phyloP scores from a whole-genome alignment of 1,140 invertebrate genomes.

The Euura lappo region DNA sequence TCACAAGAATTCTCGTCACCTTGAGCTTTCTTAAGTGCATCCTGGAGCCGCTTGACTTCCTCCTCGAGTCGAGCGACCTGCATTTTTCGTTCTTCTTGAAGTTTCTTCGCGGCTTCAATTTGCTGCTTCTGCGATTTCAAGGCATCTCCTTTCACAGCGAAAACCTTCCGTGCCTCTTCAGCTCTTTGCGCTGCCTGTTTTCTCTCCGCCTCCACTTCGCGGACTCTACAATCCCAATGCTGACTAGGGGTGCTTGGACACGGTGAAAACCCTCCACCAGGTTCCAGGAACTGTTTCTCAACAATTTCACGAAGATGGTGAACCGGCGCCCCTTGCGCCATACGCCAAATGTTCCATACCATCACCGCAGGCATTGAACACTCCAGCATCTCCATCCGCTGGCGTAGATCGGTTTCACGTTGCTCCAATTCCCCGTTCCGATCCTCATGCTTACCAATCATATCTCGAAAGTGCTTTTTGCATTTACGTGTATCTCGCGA shows the following conservation, averaged over 20 bases:
- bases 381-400: slow-evolving; percentile 67
- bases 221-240: slow-evolving; percentile 42
- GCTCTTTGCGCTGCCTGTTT: slow-evolving; percentile 37
- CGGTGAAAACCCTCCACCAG: slow-evolving; percentile 15
- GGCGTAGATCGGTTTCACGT: slow-evolving; percentile 64
- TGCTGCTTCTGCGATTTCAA: slow-evolving; percentile 30
- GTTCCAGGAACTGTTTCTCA: slow-evolving; percentile 37
- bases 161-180: slow-evolving; percentile 38
- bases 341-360: slow-evolving; percentile 64
- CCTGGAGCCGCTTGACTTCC: slow-evolving; percentile 24
- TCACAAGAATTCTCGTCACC: slow-evolving; percentile 21
- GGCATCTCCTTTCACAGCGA: slow-evolving; percentile 33
- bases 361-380: slow-evolving; percentile 70
- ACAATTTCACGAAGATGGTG: slow-evolving; percentile 28
- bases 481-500: slow-evolving; percentile 22
- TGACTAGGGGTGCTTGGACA: slow-evolving; percentile 38
- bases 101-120: slow-evolving; percentile 33
- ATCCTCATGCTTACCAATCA: slow-evolving; percentile 65
- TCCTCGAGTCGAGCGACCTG: slow-evolving; percentile 28
- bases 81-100: slow-evolving; percentile 27
- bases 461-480: slow-evolving; percentile 39
- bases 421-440: slow-evolving; percentile 64
- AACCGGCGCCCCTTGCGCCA: slow-evolving; percentile 20
- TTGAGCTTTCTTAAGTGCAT: not conserved
- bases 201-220: slow-evolving; percentile 43